These are phyloP conservation scores for Chanos chanos DNA, from an alignment of 2,797 vertebrate species.

Conservation along the genomic window DNA sequence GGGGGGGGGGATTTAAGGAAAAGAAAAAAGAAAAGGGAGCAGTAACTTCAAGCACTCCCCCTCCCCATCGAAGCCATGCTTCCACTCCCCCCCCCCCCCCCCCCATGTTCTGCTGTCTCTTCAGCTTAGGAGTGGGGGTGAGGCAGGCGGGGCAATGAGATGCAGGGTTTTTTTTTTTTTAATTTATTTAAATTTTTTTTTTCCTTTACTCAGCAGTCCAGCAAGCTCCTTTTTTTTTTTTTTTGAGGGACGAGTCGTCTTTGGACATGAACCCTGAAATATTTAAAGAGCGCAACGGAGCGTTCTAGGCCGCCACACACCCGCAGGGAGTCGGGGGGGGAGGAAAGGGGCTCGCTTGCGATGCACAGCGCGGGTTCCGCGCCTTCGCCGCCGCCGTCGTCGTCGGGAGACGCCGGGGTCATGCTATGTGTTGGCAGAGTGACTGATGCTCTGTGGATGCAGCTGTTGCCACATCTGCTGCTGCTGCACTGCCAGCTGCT, in stretches of 20 bases:
- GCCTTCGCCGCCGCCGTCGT: conserved; percentile 16
- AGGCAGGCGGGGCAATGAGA: conserved; percentile 5
- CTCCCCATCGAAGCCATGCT: conserved; percentile 31
- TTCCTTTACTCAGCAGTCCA: conserved; percentile 50
- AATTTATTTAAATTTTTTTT: no score
- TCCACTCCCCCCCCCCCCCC: conserved; percentile 20
- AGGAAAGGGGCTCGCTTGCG: conserved; percentile 38
- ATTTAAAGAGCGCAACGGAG: conserved; percentile 49
- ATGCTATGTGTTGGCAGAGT: conserved; percentile 76
- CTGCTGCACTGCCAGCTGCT: conserved; percentile 95
- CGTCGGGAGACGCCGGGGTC: background rate
- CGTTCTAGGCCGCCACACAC: conserved; percentile 35
- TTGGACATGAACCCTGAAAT: conserved; percentile 85
- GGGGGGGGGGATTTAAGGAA: conserved; percentile 3
- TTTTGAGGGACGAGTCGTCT: conserved; percentile 69
- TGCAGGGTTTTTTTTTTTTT: conserved; percentile 17
- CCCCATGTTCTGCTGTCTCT: conserved; percentile 35
- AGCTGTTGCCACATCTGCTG: conserved; percentile 98
- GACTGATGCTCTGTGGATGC: conserved; percentile 95
- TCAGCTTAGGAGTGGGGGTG: conserved; percentile 23
- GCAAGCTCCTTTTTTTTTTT: conserved; percentile 50
- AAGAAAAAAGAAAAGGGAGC: conserved; percentile 5
- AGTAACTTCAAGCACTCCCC: background rate
- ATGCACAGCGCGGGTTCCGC: conserved; percentile 39
- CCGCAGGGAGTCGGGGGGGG: conserved; percentile 21